Percentiles rank a stretch among this genome's conserved stretches.
Conservation (phyloP, 2,113 vertebrate species). For the Ahaetulla prasina region DNA sequence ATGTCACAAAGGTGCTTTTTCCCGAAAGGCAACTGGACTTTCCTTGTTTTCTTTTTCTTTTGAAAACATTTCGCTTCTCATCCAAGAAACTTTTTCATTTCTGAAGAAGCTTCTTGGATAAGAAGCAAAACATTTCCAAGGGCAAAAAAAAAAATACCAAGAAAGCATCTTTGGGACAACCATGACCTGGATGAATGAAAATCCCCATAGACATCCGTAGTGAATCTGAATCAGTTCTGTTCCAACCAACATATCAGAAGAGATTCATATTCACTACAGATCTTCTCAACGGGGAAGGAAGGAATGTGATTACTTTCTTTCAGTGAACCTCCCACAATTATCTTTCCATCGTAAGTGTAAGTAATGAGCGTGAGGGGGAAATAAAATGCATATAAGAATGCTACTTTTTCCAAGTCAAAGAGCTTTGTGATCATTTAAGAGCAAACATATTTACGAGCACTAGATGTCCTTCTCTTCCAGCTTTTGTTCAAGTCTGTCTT, state of each 20-base stretch:
- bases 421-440: background rate
- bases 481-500: conserved; percentile 29
- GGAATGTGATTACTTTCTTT: background rate
- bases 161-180: background rate
- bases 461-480: conserved; percentile 61
- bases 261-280: background rate
- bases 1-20: background rate
- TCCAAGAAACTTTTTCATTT: background rate
- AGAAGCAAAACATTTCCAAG: background rate
- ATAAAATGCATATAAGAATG: background rate
- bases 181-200: background rate
- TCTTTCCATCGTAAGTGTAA: background rate
- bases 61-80: background rate
- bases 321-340: background rate
- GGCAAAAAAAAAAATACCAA: background rate
- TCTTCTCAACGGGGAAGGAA: background rate
- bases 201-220: background rate
- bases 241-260: background rate
- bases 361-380: background rate
- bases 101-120: background rate
- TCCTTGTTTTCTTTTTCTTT: background rate
- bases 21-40: background rate
- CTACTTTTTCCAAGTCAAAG: background rate
- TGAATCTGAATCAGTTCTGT: background rate
- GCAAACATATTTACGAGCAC: conserved; percentile 47